Percentiles rank a stretch among this genome's conserved stretches.
Evolutionary conservation across 64 coral and sea anemone genomes (phyloP).

Genomic region (Orbicella faveolata): DNA sequence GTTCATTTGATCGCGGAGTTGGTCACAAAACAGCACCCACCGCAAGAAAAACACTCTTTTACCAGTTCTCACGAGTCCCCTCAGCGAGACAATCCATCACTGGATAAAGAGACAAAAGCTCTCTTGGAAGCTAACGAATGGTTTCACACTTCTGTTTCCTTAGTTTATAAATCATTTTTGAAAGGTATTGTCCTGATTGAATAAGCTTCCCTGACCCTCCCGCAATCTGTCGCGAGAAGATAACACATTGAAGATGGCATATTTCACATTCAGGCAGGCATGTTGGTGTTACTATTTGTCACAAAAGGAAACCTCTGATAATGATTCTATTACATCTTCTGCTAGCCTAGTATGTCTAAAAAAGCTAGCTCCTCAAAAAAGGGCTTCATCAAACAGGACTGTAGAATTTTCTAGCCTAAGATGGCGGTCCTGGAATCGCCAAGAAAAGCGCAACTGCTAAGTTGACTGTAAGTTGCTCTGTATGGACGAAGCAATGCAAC

Average conservation of each 20-base stretch:
- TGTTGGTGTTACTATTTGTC: not conserved
- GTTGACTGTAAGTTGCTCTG: not conserved
- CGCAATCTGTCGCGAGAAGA: conserved; percentile 12
- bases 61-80: conserved; percentile 1
- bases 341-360: not conserved
- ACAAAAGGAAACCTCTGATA: not conserved
- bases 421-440: too few relatives aligned
- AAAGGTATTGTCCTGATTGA: conserved; percentile 38
- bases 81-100: conserved; percentile 58
- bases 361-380: not conserved
- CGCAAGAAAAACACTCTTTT: not conserved
- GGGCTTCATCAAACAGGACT: too few relatives aligned
- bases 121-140: conserved; percentile 52
- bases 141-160: conserved; percentile 55
- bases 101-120: conserved; percentile 27
- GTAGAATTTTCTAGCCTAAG: too few relatives aligned
- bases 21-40: not conserved
- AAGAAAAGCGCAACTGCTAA: too few relatives aligned
- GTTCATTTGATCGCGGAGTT: not conserved
- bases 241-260: conserved; percentile 8
- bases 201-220: not conserved
- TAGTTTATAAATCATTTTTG: conserved; percentile 69
- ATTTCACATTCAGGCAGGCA: not conserved
- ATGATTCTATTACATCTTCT: not conserved
- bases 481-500: not conserved